Conservation (phyloP, 2,888 invertebrate genomes). For the Ernsta delagoae region DNA sequence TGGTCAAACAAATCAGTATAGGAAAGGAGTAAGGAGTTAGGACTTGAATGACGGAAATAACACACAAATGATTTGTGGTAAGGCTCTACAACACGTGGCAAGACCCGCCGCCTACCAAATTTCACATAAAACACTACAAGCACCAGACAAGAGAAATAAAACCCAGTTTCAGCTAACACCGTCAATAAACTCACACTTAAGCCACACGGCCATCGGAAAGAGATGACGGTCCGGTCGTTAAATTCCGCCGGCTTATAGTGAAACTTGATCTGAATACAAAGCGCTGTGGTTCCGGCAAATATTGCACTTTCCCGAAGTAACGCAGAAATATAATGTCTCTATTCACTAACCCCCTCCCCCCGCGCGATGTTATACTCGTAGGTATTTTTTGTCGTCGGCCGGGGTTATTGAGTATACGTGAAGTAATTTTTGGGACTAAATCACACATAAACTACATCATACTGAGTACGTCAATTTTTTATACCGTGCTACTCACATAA, state of each 20-base stretch:
- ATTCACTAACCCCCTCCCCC: neutral
- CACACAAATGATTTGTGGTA: no score
- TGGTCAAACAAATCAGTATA: no score
- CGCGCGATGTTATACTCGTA: neutral
- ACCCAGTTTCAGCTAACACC: neutral
- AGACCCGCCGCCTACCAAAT: no score
- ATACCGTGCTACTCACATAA: no score
- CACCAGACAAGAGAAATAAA: neutral
- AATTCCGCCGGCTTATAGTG: constrained; percentile 27
- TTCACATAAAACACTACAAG: no score
- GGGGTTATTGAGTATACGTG: no score
- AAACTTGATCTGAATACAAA: constrained; percentile 25
- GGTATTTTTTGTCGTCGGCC: no score
- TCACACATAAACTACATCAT: no score
- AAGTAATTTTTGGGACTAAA: no score
- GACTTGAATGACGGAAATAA: no score
- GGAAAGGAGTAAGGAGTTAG: neutral
- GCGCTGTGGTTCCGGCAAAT: constrained; percentile 17
- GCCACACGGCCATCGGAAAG: constrained; percentile 20
- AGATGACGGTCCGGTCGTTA: constrained; percentile 12
- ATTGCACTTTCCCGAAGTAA: constrained; percentile 27
- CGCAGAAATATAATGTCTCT: constrained; percentile 14
- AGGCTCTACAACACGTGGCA: no score
- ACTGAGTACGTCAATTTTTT: no score
- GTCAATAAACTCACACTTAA: constrained; percentile 10